Base-by-base conservation (phyloP, 2,113 vertebrate species). In the Reinhardtius hippoglossoides region DNA sequence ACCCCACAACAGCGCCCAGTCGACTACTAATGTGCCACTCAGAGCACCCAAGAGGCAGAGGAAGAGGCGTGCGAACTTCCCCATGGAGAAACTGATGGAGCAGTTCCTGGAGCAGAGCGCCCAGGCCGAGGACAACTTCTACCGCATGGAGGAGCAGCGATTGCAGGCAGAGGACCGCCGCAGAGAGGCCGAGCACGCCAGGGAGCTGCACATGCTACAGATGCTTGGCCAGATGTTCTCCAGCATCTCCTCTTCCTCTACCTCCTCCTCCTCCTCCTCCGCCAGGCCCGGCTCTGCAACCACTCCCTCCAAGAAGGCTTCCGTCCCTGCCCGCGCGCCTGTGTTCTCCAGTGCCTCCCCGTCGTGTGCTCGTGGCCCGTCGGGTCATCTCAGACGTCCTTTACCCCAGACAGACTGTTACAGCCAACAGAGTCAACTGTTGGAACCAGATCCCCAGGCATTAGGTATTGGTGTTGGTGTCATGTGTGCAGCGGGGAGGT, bases 141-240 rank as follows among this genome's bases (percentile, higher is more conserved):
- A 97, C 83, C 93, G 94, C 54, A 93, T 95, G 0, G 96, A 97
- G 91, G 96, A 97, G 83, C 96, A 96, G 89, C 95, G 95, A 42
- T 84, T 96, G 82, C 95, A 95, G 83, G 94, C 95, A 0, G 96
- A 98, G 84, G 96, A 97, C 81, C 94, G 92, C 10, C 95, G 95
- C 12, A 91, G 96, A 23, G 96, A 97, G 78, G 93, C 95, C 0
- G 97, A 97, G 71, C 96, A 96, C 72, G 67, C 94, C 26, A 90
- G 96, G 55, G 97, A 97, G 91, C 92, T 97, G 73, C 96, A 96
- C 82, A 97, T 97, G 96, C 91, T 97, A 21, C 96, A 97, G 87
- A 96, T 97, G 95, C 90, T 97, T 71, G 96, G 95, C 52, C 96
- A 97, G 94, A 96, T 98, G 95, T 95, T 97, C 78, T 90, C 94